phyloP scores from a whole-genome alignment of 2,888 invertebrate genomes.

The Coelogynopora nodosa region DNA sequence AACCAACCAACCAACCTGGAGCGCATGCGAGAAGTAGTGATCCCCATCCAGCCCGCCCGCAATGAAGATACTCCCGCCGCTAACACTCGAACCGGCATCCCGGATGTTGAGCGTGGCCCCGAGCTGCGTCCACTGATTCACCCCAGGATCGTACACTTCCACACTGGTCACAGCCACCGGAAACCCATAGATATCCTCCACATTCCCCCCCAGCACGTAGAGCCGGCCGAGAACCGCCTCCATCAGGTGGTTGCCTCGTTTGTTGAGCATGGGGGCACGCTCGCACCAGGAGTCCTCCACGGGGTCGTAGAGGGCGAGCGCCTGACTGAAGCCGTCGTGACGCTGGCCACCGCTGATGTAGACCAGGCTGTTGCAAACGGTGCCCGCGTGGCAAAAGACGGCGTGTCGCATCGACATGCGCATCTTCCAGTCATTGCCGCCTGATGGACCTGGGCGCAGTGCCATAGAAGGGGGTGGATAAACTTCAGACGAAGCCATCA shows the following conservation, averaged over 20 bases:
- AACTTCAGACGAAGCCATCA: too few species aligned
- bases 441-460: conserved; percentile 56
- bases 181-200: conserved; percentile 58
- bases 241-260: conserved; percentile 58
- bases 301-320: conserved; percentile 54
- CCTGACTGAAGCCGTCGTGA: conserved; percentile 56
- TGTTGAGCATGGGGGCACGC: conserved; percentile 53
- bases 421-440: conserved; percentile 57
- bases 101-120: conserved; percentile 55
- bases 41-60: conserved; percentile 60
- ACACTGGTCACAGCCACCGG: conserved; percentile 57
- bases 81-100: conserved; percentile 56
- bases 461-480: too few species aligned
- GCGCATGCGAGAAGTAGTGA: conserved; percentile 56
- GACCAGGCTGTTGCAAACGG: conserved; percentile 52
- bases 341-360: conserved; percentile 59
- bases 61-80: conserved; percentile 51
- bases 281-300: conserved; percentile 55
- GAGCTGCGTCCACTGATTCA: conserved; percentile 56
- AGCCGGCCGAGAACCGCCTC: conserved; percentile 52
- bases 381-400: conserved; percentile 57
- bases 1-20: conserved; percentile 50
- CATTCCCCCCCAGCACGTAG: conserved; percentile 58
- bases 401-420: conserved; percentile 54
- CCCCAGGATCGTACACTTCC: conserved; percentile 53